Base-by-base conservation (phyloP, 2,113 vertebrate genomes). In the Oostethus manadensis region DNA sequence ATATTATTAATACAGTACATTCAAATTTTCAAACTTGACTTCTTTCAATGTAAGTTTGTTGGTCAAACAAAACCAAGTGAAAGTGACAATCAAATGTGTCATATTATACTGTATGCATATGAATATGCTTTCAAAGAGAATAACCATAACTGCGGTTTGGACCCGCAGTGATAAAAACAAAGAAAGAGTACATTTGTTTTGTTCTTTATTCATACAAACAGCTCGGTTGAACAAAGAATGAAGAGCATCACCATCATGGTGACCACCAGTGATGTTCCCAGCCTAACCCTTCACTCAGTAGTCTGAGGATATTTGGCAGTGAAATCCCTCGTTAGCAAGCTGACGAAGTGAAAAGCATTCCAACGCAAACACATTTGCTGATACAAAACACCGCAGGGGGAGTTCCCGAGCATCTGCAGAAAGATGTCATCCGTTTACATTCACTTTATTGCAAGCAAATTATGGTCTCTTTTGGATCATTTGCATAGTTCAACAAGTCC, bases 391-490 rank as follows among this genome's bases (percentile, higher is more conserved):
- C 53, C 62, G 54, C 51, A n/a, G n/a, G 48, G 66, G 66, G 50
- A 57, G 76, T 57, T 60, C 23, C 74, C 40, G 72, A 76, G 75
- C 78, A 76, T 76, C 55, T 74, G 70, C 22, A 81, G 70, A 79
- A 76, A 77, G 62, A 63, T 61, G 67, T 66, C 55, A 76, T 72
- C 69, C 72, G 69, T 77, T 79, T 87, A 89, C 86, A 89, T 90
- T 90, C 84, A 84, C 81, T 90, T 89, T 89, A 89, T 89, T 90
- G 86, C 80, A 87, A 87, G 87, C 86, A 59, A 73, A 82, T 73
- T 65, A 68, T 81, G 10, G 79, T 48, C 47, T 60, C 42, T 66
- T 67, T 58, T 61, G 63, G 54, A 74, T 60, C 22, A 71, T 86
- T 90, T 90, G 88, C 88, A 90, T 90, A 90, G 89, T 84, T 86